These are phyloP conservation scores for Coronaproctus castanopsis DNA, from an alignment of 2,888 invertebrate species.

Conservation along the genomic window DNA sequence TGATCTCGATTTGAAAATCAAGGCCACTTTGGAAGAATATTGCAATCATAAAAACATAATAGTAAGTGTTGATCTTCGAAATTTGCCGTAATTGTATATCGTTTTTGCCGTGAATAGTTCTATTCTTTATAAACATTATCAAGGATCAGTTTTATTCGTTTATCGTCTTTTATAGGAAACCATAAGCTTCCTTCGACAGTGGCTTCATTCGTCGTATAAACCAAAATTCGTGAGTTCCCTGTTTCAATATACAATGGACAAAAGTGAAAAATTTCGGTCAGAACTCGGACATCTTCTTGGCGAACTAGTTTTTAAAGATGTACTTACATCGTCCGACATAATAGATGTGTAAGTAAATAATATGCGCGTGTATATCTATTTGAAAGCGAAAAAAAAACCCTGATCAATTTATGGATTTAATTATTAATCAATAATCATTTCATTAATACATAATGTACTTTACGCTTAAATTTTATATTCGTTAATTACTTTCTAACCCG, in stretches of 20 bases:
- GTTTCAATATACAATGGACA: background rate
- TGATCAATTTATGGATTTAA: no score
- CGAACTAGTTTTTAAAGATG: background rate
- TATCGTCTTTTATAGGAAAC: background rate
- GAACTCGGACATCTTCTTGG: background rate
- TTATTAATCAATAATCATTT: no score
- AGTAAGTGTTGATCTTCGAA: background rate
- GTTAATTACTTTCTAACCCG: no score
- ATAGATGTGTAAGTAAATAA: background rate
- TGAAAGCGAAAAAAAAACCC: no score
- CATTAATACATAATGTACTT: no score
- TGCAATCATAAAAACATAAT: background rate
- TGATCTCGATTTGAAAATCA: background rate
- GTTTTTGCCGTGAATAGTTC: background rate
- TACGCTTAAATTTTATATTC: no score
- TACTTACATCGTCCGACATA: background rate
- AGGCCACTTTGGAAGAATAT: background rate
- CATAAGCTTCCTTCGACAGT: background rate
- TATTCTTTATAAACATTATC: no score
- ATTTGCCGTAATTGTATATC: background rate
- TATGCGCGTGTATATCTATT: background rate
- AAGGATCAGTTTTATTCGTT: no score
- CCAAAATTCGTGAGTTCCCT: background rate
- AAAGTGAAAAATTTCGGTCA: background rate
- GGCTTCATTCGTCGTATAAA: background rate